Evolutionary conservation across 2,797 vertebrate species (phyloP), one percentile per base, ranked within the genome.

Genomic region (Galaxias olidus): DNA sequence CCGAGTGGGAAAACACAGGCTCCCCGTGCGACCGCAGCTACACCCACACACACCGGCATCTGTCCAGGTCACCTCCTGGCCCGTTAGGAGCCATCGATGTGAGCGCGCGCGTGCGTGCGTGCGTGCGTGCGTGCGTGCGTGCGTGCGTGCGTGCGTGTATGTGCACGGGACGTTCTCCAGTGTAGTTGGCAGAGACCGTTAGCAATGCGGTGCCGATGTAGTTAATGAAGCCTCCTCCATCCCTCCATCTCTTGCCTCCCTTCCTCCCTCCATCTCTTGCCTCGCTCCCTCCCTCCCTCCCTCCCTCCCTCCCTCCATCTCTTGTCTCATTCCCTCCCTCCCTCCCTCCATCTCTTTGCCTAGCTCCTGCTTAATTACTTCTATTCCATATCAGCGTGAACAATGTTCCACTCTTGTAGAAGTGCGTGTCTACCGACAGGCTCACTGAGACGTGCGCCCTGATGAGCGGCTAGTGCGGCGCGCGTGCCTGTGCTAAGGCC

Each of bases 181-280:
- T 50, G 66, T 83, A 83, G 82, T 74, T 85, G 77, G 81, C 82
- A 76, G 68, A 61, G 55, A 70, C 78, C 80, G 82, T 75, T 69
- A 77, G 73, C 68, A 76, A 61, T n/a, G 8, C 42, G 46, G 73
- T 19, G 71, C 77, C 83, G 78, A 81, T 53, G 30, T 69, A 48
- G 40, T 66, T 42, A 60, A 67, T 62, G 58, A n/a, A 55, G 15
- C 49, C 6, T 63, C 61, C 55, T 52, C 41, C 66, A 66, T 15
- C 19, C 43, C 6, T 71, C 52, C 60, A 58, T 77, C 69, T n/a
- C n/a, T n/a, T n/a, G n/a, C 61, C 49, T 42, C 54, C 40, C 4
- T 56, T 10, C 54, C 4, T 42, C 54, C 40, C 40, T 9, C 14
- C 20, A 42, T n/a, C 40, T 40, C 20, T 57, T n/a, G 11, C 30